A percentile compares a stretch with the other conserved stretches of the same genome.
These are phyloP conservation scores for Physella acuta DNA, from an alignment of 1,140 invertebrate species.

Conservation along the genomic window DNA sequence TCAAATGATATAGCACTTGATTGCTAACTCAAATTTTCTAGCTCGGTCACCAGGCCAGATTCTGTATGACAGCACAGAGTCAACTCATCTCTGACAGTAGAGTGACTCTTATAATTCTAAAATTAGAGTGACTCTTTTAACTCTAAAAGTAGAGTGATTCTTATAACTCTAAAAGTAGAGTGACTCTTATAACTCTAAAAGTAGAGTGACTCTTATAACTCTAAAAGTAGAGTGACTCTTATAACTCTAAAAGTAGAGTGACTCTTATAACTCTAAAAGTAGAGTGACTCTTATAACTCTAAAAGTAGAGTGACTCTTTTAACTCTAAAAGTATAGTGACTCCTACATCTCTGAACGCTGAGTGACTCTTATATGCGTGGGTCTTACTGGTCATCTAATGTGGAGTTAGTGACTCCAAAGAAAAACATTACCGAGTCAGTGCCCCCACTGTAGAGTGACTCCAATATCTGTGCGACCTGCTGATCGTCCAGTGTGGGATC, in stretches of 20 bases:
- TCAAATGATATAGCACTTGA: too few relatives aligned
- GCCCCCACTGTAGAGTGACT: conserved; percentile 2
- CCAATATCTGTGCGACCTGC: neutral
- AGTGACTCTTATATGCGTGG: neutral
- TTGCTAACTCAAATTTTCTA: too few relatives aligned
- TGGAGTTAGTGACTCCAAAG: neutral
- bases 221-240: too few relatives aligned
- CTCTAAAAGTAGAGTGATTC: too few relatives aligned
- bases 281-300: neutral
- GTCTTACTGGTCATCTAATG: neutral
- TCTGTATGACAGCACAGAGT: too few relatives aligned
- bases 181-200: too few relatives aligned
- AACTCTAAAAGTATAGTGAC: neutral
- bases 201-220: too few relatives aligned
- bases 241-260: neutral
- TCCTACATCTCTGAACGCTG: neutral
- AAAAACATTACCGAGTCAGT: conserved; percentile 15
- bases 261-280: neutral
- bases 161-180: too few relatives aligned
- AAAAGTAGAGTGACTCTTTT: neutral
- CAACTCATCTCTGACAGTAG: too few relatives aligned
- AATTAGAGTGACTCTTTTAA: too few relatives aligned
- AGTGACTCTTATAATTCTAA: too few relatives aligned
- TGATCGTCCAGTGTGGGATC: neutral
- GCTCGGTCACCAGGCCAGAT: too few relatives aligned